These are phyloP conservation scores for Actinopyga echinites DNA, from an alignment of 53 echinoderm and acorn worm species.

Conservation along the genomic window DNA sequence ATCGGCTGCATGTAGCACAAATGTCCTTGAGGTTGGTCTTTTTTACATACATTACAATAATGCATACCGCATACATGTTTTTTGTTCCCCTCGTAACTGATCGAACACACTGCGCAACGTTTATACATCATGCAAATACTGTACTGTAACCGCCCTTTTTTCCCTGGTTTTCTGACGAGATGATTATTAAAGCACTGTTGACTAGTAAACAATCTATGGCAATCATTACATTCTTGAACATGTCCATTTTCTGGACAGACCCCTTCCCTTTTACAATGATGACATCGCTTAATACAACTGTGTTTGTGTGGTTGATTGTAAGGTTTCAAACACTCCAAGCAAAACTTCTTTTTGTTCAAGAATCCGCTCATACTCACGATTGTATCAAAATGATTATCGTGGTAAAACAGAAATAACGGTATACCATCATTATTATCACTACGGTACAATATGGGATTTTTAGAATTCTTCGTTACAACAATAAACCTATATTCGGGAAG, in stretches of 20 bases:
- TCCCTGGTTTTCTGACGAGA: not conserved
- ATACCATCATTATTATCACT: not conserved
- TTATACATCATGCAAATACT: slow-evolving; percentile 7
- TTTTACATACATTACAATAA: not conserved
- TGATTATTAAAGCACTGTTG: not conserved
- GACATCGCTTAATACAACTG: slow-evolving; percentile 31
- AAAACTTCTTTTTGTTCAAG: slow-evolving; percentile 43
- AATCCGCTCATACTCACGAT: slow-evolving; percentile 42
- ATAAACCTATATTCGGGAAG: not conserved
- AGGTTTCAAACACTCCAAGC: slow-evolving; percentile 45
- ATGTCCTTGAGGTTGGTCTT: not conserved
- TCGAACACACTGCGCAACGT: not conserved
- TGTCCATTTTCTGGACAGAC: not conserved
- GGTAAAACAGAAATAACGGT: not conserved
- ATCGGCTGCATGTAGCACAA: slow-evolving; percentile 10
- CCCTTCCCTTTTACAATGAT: not conserved
- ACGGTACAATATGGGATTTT: slow-evolving; percentile 5
- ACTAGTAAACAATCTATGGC: not conserved
- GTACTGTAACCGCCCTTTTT: not conserved
- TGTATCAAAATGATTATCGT: slow-evolving; percentile 8
- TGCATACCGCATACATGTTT: not conserved
- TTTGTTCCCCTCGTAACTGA: not conserved
- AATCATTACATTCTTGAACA: not conserved
- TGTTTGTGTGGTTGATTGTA: slow-evolving; percentile 22
- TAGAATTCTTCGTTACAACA: not conserved